Percentiles rank a stretch among this genome's conserved stretches.
These are phyloP conservation scores for Lasioglossum figueresi DNA, from an alignment of 2,888 invertebrate species.

Conservation along the genomic window DNA sequence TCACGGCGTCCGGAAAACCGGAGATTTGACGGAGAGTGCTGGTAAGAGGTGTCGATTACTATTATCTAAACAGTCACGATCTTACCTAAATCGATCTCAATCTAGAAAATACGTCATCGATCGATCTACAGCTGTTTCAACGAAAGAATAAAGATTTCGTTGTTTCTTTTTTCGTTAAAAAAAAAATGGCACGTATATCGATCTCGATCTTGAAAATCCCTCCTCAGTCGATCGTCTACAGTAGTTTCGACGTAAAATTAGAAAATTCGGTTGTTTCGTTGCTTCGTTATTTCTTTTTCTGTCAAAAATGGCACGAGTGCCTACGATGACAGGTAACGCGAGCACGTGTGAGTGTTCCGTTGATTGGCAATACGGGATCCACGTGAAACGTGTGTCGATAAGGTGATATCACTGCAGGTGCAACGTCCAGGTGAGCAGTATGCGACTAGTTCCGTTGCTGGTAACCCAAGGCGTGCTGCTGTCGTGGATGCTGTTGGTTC, in stretches of 20 bases:
- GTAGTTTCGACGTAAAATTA: not conserved
- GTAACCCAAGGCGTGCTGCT: conserved; percentile 72
- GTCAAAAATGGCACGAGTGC: not conserved
- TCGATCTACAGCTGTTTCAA: not conserved
- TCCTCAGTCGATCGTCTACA: not conserved
- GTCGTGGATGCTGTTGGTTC: conserved; percentile 69
- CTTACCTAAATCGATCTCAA: too few relatives aligned
- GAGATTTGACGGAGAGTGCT: conserved; percentile 37
- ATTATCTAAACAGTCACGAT: not conserved
- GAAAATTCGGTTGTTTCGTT: not conserved
- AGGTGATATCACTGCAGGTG: conserved; percentile 51
- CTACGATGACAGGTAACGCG: not conserved
- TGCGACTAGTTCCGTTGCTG: conserved; percentile 74
- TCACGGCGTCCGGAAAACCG: conserved; percentile 2
- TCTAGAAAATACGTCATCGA: not conserved
- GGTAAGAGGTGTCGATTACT: conserved; percentile 46
- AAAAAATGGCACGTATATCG: not conserved
- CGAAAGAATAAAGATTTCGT: not conserved
- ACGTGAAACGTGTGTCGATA: conserved; percentile 47
- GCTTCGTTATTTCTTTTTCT: not conserved
- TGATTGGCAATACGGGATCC: not conserved
- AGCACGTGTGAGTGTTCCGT: conserved; percentile 14
- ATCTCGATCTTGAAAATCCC: not conserved
- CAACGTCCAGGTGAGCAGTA: conserved; percentile 64
- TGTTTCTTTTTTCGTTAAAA: too few relatives aligned